Evolutionary conservation across 2,113 vertebrate genomes (phyloP), one percentile per base, ranked within the genome.

Genomic region (Xenus cinereus): DNA sequence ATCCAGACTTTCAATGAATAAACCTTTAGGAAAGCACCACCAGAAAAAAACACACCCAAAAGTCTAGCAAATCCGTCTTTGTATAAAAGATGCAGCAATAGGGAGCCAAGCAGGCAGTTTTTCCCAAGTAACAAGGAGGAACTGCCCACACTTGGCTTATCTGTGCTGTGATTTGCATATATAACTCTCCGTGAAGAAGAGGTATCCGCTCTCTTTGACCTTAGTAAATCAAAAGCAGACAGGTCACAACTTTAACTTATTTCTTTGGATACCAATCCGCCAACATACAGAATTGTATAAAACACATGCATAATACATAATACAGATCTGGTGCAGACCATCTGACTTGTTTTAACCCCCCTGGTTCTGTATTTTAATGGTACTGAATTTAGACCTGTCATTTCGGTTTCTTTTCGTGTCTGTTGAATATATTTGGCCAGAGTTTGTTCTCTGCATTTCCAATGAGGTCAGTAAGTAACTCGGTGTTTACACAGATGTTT

Each of bases 141-240:
- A 39, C 80, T 95, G 87, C 90, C 92, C 73, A 72, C 74, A 51
- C 77, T 93, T 72, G 91, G 94, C 94, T 96, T 94, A 83, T 93
- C 75, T 93, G 77, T 60, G 89, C 85, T 62, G 35, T 51, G 59
- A 95, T 97, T 96, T 96, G 30, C 95, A 96, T 97, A 72, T 5
- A 59, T 97, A 95, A 93, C 88, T 90, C 74, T 60, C 95, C 81
- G 3, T 93, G 94, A 96, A 95, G 94, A 93, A 95, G 95, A 97
- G 83, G 93, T 89, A 96, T 94, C 93, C 93, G 76, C 87, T 97
- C 76, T 17, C 68, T 81, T 46, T 96, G 95, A 97, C 95, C 95
- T 88, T 57, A 66, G 82, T 85, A 96, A 97, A 97, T 96, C 89
- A 95, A 91, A 97, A 96, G 54, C 96, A 96, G 96, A 89, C 68